Evolutionary conservation across 2,113 vertebrate genomes (phyloP), one percentile per base, ranked within the genome.

Genomic region (Toxotes jaculatrix): DNA sequence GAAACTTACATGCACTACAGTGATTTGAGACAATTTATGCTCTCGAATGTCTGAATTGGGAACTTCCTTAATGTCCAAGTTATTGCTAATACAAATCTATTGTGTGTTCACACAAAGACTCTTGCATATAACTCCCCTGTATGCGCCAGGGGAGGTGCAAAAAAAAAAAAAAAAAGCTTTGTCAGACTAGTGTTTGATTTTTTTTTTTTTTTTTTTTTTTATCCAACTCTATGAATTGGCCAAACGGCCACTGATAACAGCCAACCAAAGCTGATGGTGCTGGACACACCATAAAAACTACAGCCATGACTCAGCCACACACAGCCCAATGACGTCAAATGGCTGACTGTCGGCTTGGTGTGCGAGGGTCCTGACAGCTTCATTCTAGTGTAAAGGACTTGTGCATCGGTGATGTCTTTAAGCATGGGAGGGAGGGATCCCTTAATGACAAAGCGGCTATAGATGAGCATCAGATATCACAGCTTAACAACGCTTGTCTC

Each of bases 401-500:
- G 14, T 34, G 51, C 55, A 69, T 79, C 23, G 57, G 53, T 60
- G 19, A 79, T 72, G 53, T 56, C 73, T 63, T 80, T 63, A 59
- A 72, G 55, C 14, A 27, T 40, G 47, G 56, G 43, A 53, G 47
- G 56, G 43, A 53, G 43, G 8, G 21, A 51, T 62, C 36, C 13
- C 21, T 67, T 63, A 59, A 66, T 40, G 43, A 69, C 63, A 65
- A 34, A 19, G 10, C 31, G 42, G 27, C 42, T 61, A 16, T 13
- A 55, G 71, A 75, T 57, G 63, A 66, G 38, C 32, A 79, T 77
- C 68, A 69, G 66, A 72, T 71, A 66, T 67, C 59, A 45, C 56
- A 61, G 77, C 63, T 64, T 73, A 60, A 79, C 59, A 79, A 69
- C 57, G 53, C 16, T 38, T 59, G 31, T 77, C 63, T 73, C 36